Evolutionary conservation across 2,888 invertebrate genomes (phyloP), one percentile per base, ranked within the genome.

Genomic region (Apotomis capreana): DNA sequence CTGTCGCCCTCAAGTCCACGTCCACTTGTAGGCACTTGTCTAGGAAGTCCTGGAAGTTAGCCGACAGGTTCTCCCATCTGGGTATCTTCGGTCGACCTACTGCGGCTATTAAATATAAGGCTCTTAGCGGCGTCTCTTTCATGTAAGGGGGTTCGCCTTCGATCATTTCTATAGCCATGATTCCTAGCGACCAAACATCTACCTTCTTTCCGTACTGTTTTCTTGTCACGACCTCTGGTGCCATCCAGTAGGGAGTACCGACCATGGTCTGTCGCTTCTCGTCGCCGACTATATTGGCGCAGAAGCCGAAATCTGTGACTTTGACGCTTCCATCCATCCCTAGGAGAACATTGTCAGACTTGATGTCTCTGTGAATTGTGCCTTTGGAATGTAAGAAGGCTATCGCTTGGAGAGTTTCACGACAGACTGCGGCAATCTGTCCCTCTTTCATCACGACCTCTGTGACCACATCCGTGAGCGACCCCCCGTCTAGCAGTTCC

Each of bases 241-340:
- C 98, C 99, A 99, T 99, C 99, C 98, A 98, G 83, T 98, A 99
- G 0, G 98, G 98, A 0, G 99, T 99, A n/a, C 99, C 98, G 0
- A 98, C 98, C 97, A 99, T 98, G 0, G 99, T 99, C 84, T 97
- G 97, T n/a, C 98, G 93, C 86, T 99, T 99, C 82, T 98, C 97
- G 79, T 98, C 98, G 0, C 97, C 98, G 57, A 97, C 96, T 69
- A 99, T 97, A 85, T 99, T 99, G 3, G 99, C 99, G 90, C 99
- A 99, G 91, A 99, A 99, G 8, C 99, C 99, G 89, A 99, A 99
- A 90, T 99, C 99, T 0, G 98, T 98, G 0, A 98, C 97, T 93
- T 98, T 98, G 0, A 98, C 97, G 0, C 95, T 95, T 1, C 98
- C 98, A 81, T 98, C 96, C 97, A 98, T 97, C 15, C 98, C 98